A percentile compares a stretch with the other conserved stretches of the same genome.
Conservation (phyloP, 2,113 vertebrate genomes). For the Prinia subflava region DNA sequence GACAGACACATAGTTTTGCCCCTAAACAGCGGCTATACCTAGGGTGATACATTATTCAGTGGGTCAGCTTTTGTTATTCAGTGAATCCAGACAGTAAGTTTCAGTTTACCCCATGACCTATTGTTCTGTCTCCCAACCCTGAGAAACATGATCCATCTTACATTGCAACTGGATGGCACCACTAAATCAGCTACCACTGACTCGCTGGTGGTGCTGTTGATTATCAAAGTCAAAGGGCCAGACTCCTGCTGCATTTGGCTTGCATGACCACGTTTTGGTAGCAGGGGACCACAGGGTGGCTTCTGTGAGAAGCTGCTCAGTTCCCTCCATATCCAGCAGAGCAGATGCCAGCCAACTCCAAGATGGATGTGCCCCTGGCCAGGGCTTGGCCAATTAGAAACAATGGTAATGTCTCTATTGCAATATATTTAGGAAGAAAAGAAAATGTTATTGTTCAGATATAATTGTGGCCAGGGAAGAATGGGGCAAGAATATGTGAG, state of each 20-base stretch:
- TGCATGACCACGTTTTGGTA: not conserved
- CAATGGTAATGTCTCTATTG: fast-evolving
- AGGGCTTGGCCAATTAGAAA: not conserved
- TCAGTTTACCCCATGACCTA: not conserved
- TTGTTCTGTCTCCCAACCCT: not conserved
- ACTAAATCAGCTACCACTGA: not conserved
- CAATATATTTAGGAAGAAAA: not conserved
- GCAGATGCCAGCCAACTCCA: not conserved
- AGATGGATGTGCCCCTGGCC: not conserved
- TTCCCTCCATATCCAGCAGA: not conserved
- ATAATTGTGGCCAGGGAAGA: not conserved
- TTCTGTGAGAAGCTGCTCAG: not conserved
- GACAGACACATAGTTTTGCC: not conserved
- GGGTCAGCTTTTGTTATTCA: not conserved
- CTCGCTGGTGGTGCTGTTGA: not conserved
- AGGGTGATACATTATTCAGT: not conserved
- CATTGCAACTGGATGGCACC: not conserved
- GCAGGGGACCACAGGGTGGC: fast-evolving
- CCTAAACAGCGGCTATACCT: not conserved
- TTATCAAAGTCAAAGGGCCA: not conserved
- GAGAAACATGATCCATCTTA: not conserved
- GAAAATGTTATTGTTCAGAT: not conserved
- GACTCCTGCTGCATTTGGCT: not conserved
- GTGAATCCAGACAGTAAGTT: not conserved
- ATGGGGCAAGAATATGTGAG: not conserved